These are phyloP conservation scores for Eulemur rubriventer DNA, from an alignment of 2,797 vertebrate species.

Conservation along the genomic window DNA sequence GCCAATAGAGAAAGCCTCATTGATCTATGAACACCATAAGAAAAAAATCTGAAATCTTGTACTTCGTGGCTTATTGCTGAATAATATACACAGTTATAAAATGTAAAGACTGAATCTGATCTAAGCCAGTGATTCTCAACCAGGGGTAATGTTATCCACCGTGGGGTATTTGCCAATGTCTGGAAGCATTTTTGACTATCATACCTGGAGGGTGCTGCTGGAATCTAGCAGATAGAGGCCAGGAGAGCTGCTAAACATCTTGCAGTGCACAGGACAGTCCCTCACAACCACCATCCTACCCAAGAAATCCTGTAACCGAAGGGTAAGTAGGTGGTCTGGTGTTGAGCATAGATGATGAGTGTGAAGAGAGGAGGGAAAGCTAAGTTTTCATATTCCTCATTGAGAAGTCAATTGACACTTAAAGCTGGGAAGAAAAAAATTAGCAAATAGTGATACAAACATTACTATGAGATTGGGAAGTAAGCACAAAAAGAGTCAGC, in stretches of 20 bases:
- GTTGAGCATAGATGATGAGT: not conserved
- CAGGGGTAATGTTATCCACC: not conserved
- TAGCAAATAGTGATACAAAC: not conserved
- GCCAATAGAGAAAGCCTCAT: not conserved
- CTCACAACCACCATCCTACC: not conserved
- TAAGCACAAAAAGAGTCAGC: not conserved
- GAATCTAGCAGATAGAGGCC: not conserved
- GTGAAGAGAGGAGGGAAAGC: not conserved
- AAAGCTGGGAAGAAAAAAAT: not conserved
- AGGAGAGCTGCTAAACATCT: not conserved
- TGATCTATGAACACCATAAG: not conserved
- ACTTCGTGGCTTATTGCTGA: not conserved
- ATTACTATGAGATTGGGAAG: not conserved
- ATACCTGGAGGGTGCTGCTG: not conserved
- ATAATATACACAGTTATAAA: not conserved
- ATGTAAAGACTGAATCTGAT: not conserved
- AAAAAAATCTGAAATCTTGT: not conserved
- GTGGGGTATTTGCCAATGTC: not conserved
- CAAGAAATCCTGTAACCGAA: not conserved
- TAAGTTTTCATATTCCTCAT: not conserved
- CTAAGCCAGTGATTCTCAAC: not conserved
- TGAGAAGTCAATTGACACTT: not conserved
- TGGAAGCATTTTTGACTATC: not conserved
- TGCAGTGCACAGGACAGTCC: not conserved
- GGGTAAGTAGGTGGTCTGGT: not conserved